phyloP scores from a whole-genome alignment of 2,797 vertebrate genomes.

The Falco rusticolus region DNA sequence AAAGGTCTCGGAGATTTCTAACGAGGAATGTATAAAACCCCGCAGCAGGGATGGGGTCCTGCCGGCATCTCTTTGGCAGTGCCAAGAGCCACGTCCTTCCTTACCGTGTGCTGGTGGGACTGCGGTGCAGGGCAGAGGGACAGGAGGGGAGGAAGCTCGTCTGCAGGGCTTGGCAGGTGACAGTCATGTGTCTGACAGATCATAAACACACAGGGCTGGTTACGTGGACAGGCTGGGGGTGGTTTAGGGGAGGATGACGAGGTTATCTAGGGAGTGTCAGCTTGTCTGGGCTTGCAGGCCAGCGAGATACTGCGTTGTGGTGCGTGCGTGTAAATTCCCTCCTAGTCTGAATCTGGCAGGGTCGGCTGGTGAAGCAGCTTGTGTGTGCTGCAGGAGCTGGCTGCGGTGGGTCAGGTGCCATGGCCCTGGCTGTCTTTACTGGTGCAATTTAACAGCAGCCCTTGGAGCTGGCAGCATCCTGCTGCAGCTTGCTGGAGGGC shows the following conservation, averaged over 20 bases:
- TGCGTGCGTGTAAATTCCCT: neutral
- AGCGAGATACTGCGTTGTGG: neutral
- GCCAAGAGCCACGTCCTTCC: neutral
- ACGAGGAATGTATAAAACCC: neutral
- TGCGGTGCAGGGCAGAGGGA: neutral
- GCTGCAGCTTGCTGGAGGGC: neutral
- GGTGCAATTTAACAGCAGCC: neutral
- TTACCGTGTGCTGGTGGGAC: rapidly evolving
- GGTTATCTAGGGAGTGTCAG: conserved; percentile 54
- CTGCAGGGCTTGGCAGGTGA: conserved; percentile 54
- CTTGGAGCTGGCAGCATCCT: neutral
- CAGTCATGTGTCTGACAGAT: conserved; percentile 18
- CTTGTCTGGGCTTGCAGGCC: conserved; percentile 41
- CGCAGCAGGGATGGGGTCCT: neutral
- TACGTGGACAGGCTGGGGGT: neutral
- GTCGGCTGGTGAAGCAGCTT: neutral
- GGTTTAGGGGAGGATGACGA: conserved; percentile 26
- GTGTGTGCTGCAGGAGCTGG: neutral
- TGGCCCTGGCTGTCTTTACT: neutral
- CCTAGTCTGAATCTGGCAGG: neutral
- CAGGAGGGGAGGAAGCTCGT: neutral
- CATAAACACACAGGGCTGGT: conserved; percentile 9
- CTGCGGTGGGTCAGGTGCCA: rapidly evolving
- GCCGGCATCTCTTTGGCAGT: rapidly evolving
- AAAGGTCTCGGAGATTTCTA: neutral